Conservation (phyloP, 2,113 vertebrate genomes). For the Eidolon helvum region DNA sequence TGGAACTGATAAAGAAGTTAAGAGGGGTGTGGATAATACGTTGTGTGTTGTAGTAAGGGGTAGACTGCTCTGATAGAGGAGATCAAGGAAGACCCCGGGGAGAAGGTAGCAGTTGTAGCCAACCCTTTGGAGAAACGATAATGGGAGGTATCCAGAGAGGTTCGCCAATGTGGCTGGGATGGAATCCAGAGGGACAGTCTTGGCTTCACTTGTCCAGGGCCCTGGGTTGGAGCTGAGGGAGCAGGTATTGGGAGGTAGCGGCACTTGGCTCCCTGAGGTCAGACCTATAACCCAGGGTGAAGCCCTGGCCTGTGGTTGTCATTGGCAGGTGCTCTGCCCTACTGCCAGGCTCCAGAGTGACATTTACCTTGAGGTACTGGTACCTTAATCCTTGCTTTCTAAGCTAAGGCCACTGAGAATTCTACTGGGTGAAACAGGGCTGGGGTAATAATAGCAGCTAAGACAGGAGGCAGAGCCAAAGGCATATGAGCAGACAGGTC, state of each 20-base stretch:
- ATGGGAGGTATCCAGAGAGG: no score
- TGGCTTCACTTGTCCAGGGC: not conserved
- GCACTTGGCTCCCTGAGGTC: not conserved
- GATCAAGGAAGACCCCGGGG: not conserved
- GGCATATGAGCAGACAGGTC: not conserved
- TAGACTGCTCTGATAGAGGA: not conserved
- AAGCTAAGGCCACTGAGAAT: not conserved
- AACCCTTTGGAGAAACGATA: not conserved
- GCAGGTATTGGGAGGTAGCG: not conserved
- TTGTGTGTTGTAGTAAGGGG: not conserved
- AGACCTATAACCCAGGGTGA: not conserved
- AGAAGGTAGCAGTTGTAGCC: not conserved
- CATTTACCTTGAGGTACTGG: not conserved
- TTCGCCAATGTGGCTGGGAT: not conserved
- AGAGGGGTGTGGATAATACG: not conserved
- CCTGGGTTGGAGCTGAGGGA: not conserved
- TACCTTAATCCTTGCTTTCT: not conserved
- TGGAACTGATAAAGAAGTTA: not conserved
- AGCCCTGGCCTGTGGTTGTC: not conserved
- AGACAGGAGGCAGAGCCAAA: not conserved
- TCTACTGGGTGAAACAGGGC: not conserved
- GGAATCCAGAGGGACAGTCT: not conserved
- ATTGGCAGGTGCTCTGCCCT: not conserved
- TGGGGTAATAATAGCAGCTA: not conserved
- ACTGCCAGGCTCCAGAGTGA: not conserved